These are phyloP conservation scores for Azorinus chamasolen DNA, from an alignment of 2,888 invertebrate species.

Conservation along the genomic window DNA sequence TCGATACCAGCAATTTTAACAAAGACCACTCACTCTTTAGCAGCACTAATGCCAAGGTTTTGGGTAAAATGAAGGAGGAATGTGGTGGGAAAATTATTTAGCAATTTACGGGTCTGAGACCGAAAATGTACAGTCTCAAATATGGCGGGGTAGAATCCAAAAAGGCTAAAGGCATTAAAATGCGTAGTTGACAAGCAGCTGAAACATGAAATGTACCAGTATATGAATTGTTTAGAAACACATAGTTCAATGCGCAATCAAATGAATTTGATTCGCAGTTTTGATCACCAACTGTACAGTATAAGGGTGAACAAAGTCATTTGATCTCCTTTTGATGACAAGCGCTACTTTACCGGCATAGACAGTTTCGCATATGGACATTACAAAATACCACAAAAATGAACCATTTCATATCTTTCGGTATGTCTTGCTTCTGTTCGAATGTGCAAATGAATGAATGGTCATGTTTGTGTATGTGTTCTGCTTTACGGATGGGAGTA, in stretches of 20 bases:
- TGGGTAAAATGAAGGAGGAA: conserved; percentile 48
- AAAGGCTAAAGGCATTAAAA: conserved; percentile 23
- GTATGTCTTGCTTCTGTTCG: no score
- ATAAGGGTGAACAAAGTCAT: conserved; percentile 29
- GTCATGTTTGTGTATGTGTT: no score
- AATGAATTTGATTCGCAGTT: conserved; percentile 37
- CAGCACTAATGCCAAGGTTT: conserved; percentile 15
- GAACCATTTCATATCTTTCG: conserved; percentile 27
- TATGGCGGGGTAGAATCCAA: conserved; percentile 8
- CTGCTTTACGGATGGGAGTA: no score
- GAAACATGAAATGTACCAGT: conserved; percentile 32
- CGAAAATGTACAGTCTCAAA: conserved; percentile 38
- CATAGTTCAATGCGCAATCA: conserved; percentile 3
- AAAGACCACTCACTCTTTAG: neutral
- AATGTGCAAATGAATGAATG: no score
- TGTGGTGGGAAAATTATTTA: conserved; percentile 22
- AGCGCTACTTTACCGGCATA: conserved; percentile 30
- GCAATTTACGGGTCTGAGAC: conserved; percentile 31
- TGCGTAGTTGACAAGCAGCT: conserved; percentile 34
- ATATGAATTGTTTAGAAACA: conserved; percentile 9
- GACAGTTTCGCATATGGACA: conserved; percentile 16
- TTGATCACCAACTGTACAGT: conserved; percentile 25
- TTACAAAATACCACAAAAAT: conserved; percentile 16
- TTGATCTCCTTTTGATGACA: conserved; percentile 35
- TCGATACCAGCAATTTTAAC: conserved; percentile 23